Evolutionary conservation across 1,140 invertebrate species (phyloP).

Genomic region (Arion vulgaris): DNA sequence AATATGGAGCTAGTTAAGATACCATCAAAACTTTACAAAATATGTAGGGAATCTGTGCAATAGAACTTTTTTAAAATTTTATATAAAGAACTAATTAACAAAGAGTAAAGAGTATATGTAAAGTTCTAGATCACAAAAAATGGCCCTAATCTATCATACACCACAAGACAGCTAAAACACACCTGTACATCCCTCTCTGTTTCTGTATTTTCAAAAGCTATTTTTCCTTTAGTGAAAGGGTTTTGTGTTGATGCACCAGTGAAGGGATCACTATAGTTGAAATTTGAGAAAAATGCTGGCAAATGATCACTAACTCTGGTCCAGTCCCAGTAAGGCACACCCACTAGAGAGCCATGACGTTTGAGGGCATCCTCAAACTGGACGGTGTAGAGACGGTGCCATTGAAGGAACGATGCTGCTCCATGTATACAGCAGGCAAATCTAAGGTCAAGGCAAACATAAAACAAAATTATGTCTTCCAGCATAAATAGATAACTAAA

Average conservation of each 20-base stretch:
- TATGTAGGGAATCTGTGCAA: too few relatives aligned
- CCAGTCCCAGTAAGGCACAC: constrained; percentile 52
- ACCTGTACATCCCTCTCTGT: constrained; percentile 15
- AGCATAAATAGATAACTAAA: too few relatives aligned
- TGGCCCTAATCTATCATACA: too few relatives aligned
- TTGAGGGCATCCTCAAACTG: constrained; percentile 51
- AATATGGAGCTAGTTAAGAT: too few relatives aligned
- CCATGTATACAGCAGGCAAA: constrained; percentile 52
- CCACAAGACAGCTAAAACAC: too few relatives aligned
- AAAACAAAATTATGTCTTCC: too few relatives aligned
- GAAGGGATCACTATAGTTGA: constrained; percentile 15
- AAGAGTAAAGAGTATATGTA: too few relatives aligned
- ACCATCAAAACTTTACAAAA: too few relatives aligned
- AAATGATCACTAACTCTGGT: constrained; percentile 6
- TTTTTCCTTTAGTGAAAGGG: constrained; percentile 37
- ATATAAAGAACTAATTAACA: too few relatives aligned
- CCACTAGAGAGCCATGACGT: constrained; percentile 45
- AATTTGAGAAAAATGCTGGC: constrained; percentile 33
- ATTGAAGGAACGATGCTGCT: constrained; percentile 49
- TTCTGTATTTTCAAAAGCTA: constrained; percentile 12
- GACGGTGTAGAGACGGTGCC: constrained; percentile 51
- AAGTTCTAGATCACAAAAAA: too few relatives aligned
- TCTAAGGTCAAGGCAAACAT: not conserved
- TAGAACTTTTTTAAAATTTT: too few relatives aligned
- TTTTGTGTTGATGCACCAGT: constrained; percentile 10